Evolutionary conservation across 1,140 invertebrate genomes (phyloP).

Genomic region (Helicoverpa zea): DNA sequence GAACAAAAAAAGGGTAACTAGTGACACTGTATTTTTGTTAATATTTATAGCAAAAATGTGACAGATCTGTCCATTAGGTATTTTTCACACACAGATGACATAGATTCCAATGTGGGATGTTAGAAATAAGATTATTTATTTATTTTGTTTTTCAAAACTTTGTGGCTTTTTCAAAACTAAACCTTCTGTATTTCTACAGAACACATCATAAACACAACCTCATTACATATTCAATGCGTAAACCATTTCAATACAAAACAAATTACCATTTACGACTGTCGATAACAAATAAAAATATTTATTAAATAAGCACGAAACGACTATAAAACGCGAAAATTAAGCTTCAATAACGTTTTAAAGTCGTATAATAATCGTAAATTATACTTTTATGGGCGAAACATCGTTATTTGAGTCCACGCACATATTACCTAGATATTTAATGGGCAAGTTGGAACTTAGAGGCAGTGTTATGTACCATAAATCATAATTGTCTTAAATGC

Average conservation of each 20-base stretch:
- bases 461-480: neutral
- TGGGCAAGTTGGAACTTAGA: slow-evolving; percentile 42
- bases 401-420: slow-evolving; percentile 58
- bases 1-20: no score
- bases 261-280: slow-evolving; percentile 49
- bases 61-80: no score
- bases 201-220: slow-evolving; percentile 1
- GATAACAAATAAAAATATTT: slow-evolving; percentile 65
- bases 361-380: slow-evolving; percentile 71
- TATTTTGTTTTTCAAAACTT: no score
- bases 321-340: slow-evolving; percentile 70
- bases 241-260: slow-evolving; percentile 50
- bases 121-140: no score
- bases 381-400: slow-evolving; percentile 64
- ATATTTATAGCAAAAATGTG: no score
- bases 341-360: slow-evolving; percentile 61
- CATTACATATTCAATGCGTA: slow-evolving; percentile 46
- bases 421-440: slow-evolving; percentile 59
- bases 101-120: no score
- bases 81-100: no score
- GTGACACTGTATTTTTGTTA: no score
- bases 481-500: slow-evolving; percentile 13
- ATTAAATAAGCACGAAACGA: slow-evolving; percentile 67
- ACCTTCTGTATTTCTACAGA: neutral
- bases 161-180: neutral